phyloP scores from a whole-genome alignment of 1,140 invertebrate genomes.

The Plutomurus gul region DNA sequence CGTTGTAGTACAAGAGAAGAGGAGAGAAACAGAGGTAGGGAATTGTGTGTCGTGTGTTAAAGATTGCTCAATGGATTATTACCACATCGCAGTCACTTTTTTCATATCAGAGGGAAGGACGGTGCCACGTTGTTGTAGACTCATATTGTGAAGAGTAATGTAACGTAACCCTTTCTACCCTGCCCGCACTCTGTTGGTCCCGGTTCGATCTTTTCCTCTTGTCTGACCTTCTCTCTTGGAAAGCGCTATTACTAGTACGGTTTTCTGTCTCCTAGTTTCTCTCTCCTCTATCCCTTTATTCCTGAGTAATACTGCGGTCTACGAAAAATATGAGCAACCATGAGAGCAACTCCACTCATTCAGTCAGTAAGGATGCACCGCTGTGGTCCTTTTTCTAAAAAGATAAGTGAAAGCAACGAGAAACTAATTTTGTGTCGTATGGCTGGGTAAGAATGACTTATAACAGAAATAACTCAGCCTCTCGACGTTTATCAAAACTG shows the following conservation, averaged over 20 bases:
- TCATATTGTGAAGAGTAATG: neutral
- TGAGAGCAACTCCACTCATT: neutral
- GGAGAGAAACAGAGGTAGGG: too few species aligned
- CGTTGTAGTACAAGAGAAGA: too few species aligned
- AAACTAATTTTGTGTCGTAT: too few species aligned
- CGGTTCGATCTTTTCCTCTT: slow-evolving; percentile 12
- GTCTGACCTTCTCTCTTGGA: neutral
- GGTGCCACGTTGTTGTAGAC: neutral
- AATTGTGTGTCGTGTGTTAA: too few species aligned
- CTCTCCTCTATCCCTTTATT: neutral
- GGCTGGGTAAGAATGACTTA: neutral
- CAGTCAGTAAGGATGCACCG: too few species aligned
- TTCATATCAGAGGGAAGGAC: neutral
- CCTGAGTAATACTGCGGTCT: neutral
- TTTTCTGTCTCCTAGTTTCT: too few species aligned
- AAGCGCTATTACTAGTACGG: neutral
- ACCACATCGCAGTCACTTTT: too few species aligned
- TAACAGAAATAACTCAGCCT: neutral
- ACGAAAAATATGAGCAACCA: neutral
- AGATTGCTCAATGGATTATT: too few species aligned
- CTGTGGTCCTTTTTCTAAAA: neutral
- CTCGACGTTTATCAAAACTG: neutral
- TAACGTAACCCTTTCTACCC: slow-evolving; percentile 6
- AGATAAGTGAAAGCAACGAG: too few species aligned
- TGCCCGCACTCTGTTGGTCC: slow-evolving; percentile 19